Evolutionary conservation across 2,797 vertebrate species (phyloP), one percentile per base, ranked within the genome.

Genomic region (Eulemur coronatus): DNA sequence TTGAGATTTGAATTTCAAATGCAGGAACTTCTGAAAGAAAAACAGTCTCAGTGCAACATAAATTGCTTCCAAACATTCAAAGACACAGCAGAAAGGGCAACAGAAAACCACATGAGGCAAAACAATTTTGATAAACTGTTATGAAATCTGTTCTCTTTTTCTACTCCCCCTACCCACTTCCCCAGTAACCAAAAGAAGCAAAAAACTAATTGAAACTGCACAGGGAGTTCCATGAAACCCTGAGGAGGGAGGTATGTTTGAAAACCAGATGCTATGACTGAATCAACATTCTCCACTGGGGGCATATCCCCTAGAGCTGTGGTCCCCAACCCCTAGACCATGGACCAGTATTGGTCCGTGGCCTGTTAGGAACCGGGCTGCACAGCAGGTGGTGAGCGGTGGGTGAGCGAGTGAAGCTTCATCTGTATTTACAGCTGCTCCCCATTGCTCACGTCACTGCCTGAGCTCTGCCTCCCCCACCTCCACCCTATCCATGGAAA

Each of bases 1-100:
- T 38, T 93, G 96, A 97, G 91, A 97, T 97, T 84, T 98, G 95
- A 98, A 98, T 97, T 98, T 98, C 96, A 97, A 97, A 98, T 96
- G 63, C 48, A 80, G 92, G 81, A 93, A 95, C 84, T 96, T 96
- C 76, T 82, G 84, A 96, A 97, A 97, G 94, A 91, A 96, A 96
- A 97, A 91, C 91, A 89, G 80, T 96, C 87, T 86, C 46, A 12
- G 82, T 41, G 72, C 69, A 93, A 94, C 96, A 94, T 90, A 97
- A 97, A 97, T 97, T 97, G 89, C 94, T 97, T 97, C 87, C 76
- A 84, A 94, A 96, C 70, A 88, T 72, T 95, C 95, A 96, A 85
- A 97, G 89, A 92, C 92, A 82, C 89, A 94, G 86, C 86, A 95
- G 97, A 97, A 97, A 97, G 84, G 95, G 95, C 89, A 95, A 75